phyloP scores from a whole-genome alignment of 92 coral and sea anemone species.

The Actinostola sp. region DNA sequence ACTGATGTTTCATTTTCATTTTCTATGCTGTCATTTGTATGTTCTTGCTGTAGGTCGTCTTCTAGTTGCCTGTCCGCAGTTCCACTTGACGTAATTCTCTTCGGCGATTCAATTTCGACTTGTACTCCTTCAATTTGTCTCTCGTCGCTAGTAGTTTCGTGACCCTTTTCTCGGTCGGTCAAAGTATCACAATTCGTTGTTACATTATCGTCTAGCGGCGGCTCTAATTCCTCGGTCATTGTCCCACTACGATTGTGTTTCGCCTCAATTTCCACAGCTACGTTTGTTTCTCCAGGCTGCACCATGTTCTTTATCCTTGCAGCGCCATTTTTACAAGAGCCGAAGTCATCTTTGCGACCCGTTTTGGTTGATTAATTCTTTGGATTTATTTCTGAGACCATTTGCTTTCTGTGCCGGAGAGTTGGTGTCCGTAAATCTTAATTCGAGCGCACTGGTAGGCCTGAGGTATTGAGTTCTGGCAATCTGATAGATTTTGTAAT shows the following conservation, averaged over 20 bases:
- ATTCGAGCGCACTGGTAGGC: conserved; percentile 22
- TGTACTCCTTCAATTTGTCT: too few species aligned
- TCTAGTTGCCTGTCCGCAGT: too few species aligned
- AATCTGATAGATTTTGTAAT: conserved; percentile 38
- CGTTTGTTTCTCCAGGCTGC: not conserved
- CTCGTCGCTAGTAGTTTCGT: too few species aligned
- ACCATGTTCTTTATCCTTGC: not conserved
- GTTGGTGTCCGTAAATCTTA: too few species aligned
- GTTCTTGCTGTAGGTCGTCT: too few species aligned
- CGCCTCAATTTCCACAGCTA: not conserved
- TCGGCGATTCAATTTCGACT: too few species aligned
- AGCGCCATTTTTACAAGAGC: not conserved
- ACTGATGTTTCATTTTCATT: too few species aligned
- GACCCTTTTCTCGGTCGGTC: too few species aligned
- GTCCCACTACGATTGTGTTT: not conserved
- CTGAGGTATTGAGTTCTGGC: conserved; percentile 29
- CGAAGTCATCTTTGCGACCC: not conserved
- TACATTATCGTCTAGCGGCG: not conserved
- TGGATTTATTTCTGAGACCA: not conserved
- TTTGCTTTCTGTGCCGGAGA: not conserved
- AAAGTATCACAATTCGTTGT: too few species aligned
- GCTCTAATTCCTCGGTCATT: not conserved
- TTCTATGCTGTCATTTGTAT: too few species aligned
- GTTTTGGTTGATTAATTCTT: not conserved
- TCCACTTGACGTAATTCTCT: too few species aligned